A percentile compares a stretch with the other conserved stretches of the same genome.
These are phyloP conservation scores for Hetaerina titia DNA, from an alignment of 2,888 invertebrate genomes.

Conservation along the genomic window DNA sequence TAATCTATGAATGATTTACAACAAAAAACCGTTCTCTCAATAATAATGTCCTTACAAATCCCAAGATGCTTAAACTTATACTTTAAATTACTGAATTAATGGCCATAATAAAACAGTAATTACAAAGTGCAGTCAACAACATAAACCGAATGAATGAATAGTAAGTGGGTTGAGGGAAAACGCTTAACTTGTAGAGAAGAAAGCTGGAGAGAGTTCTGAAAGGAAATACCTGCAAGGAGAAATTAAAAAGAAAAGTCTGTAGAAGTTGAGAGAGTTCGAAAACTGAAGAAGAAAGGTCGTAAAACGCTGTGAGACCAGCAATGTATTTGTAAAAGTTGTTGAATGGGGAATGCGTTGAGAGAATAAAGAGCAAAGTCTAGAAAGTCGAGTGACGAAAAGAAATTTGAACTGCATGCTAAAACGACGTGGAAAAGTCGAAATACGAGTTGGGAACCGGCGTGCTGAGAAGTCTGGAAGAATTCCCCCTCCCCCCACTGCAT, in stretches of 20 bases:
- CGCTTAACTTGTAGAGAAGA: neutral
- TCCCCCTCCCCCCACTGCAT: too few relatives aligned
- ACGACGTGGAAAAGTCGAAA: too few relatives aligned
- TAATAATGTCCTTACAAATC: too few relatives aligned
- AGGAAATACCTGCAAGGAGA: neutral
- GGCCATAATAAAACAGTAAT: neutral
- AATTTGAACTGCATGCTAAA: too few relatives aligned
- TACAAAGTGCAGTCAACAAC: neutral
- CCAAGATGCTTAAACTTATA: too few relatives aligned
- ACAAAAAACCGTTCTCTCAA: too few relatives aligned
- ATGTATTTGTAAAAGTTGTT: neutral
- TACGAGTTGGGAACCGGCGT: too few relatives aligned
- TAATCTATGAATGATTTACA: too few relatives aligned
- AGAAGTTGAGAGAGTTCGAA: neutral
- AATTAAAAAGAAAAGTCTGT: neutral
- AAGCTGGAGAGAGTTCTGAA: neutral
- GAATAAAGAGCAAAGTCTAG: neutral
- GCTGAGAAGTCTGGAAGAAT: too few relatives aligned
- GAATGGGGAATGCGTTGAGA: neutral
- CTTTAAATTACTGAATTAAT: neutral
- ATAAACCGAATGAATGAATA: constrained; percentile 3
- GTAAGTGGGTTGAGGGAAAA: neutral
- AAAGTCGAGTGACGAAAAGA: neutral
- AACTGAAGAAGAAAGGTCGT: neutral
- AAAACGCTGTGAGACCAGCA: neutral